Conservation (phyloP, 1,140 invertebrate genomes). For the silkworm (Bombyx mori) region DNA sequence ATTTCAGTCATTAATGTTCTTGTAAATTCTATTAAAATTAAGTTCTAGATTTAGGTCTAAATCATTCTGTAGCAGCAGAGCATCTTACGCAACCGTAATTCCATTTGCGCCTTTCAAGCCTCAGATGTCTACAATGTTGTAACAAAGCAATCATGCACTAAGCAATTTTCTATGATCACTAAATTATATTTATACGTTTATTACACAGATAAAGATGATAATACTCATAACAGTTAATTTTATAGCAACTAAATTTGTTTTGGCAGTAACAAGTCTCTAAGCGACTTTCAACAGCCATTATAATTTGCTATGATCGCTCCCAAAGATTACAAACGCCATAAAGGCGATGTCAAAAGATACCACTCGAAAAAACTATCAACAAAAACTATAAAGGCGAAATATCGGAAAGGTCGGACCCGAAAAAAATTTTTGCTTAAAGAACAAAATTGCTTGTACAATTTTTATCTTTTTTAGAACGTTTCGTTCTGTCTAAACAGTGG, state of each 20-base stretch:
- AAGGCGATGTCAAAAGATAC: slow-evolving; percentile 62
- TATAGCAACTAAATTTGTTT: slow-evolving; percentile 45
- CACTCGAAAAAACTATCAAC: slow-evolving; percentile 55
- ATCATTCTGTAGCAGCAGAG: too few species aligned
- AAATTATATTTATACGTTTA: too few species aligned
- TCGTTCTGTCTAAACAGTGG: slow-evolving; percentile 27
- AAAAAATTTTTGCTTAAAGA: slow-evolving; percentile 41
- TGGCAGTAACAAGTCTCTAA: slow-evolving; percentile 34
- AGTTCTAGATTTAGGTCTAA: too few species aligned
- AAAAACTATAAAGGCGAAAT: slow-evolving; percentile 54
- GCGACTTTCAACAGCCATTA: slow-evolving; percentile 47
- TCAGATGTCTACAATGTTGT: background rate
- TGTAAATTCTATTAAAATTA: too few species aligned
- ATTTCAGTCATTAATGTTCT: too few species aligned
- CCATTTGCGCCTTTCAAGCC: too few species aligned
- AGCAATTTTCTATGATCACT: too few species aligned
- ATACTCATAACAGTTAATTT: background rate
- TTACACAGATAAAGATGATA: background rate
- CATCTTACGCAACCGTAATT: too few species aligned
- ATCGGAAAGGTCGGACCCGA: slow-evolving; percentile 54
- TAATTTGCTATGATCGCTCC: slow-evolving; percentile 54
- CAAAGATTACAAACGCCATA: slow-evolving; percentile 51
- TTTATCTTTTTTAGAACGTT: slow-evolving; percentile 20
- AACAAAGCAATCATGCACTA: background rate
- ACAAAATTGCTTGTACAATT: slow-evolving; percentile 41